These are phyloP conservation scores for Globicephala melas DNA, from an alignment of 2,113 vertebrate genomes.

Conservation along the genomic window DNA sequence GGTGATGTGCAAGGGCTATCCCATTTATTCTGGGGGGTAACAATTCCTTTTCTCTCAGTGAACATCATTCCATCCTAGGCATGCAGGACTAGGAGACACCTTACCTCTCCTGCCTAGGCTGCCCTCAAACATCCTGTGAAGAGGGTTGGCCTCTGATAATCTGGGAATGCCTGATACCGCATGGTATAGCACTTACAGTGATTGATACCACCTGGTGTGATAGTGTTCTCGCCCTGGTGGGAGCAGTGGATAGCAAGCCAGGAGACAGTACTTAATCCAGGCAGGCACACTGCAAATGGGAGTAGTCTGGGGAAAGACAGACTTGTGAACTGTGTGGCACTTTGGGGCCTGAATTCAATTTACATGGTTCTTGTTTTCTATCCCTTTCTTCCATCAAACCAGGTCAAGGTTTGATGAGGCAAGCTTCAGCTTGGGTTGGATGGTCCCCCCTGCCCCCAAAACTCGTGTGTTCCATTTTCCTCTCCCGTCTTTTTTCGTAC, in stretches of 20 bases:
- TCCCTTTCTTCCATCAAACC: neutral
- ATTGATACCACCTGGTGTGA: neutral
- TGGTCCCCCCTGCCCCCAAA: neutral
- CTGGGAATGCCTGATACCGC: neutral
- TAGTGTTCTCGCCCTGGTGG: neutral
- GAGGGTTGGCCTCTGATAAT: neutral
- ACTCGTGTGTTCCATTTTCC: neutral
- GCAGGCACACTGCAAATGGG: neutral
- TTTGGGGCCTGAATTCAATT: neutral
- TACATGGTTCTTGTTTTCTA: neutral
- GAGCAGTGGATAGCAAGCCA: too few species aligned
- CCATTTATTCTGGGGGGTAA: neutral
- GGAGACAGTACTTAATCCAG: neutral
- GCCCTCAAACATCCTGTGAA: neutral
- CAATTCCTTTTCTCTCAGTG: neutral
- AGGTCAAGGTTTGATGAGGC: slow-evolving; percentile 31
- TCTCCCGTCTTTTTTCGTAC: neutral
- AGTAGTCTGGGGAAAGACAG: neutral
- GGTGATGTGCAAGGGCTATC: neutral
- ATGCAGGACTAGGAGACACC: neutral
- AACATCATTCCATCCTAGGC: neutral
- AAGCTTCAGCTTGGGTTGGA: neutral
- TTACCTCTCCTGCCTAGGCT: neutral
- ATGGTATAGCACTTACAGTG: fast-evolving
- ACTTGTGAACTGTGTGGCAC: neutral